These are phyloP conservation scores for Bedellia somnulentella DNA, from an alignment of 2,888 invertebrate species.

Conservation along the genomic window DNA sequence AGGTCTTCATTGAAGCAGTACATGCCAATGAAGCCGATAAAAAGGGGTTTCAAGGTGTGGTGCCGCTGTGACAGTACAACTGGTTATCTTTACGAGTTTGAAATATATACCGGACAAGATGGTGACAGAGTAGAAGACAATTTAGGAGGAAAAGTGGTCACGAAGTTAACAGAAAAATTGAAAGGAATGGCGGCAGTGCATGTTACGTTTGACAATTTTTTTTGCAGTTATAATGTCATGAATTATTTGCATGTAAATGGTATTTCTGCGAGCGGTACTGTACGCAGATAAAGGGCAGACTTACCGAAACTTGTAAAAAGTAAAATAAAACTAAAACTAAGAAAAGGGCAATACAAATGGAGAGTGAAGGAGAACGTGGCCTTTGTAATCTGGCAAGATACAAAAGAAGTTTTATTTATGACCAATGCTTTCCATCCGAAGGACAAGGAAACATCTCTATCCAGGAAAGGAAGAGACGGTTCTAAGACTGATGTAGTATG, in stretches of 20 bases:
- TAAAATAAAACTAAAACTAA: too few relatives aligned
- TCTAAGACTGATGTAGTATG: conserved; percentile 2
- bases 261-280: conserved; percentile 3
- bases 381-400: too few relatives aligned
- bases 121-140: background rate
- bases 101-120: conserved; percentile 3
- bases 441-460: too few relatives aligned
- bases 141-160: conserved; percentile 2
- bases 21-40: conserved; percentile 6
- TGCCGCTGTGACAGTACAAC: conserved; percentile 5
- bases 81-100: conserved; percentile 6
- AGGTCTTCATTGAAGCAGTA: conserved; percentile 7
- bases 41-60: conserved; percentile 7
- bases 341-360: conserved; percentile 3
- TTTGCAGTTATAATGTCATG: conserved; percentile 4
- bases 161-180: conserved; percentile 3
- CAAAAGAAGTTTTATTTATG: too few relatives aligned
- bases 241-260: conserved; percentile 3
- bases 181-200: too few relatives aligned
- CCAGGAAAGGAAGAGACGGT: too few relatives aligned
- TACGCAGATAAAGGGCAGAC: too few relatives aligned
- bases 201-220: conserved; percentile 5
- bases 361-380: conserved; percentile 4
- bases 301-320: too few relatives aligned
- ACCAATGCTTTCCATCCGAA: too few relatives aligned